Conservation (phyloP, 2,113 vertebrate genomes). For the Nettapus auritus region DNA sequence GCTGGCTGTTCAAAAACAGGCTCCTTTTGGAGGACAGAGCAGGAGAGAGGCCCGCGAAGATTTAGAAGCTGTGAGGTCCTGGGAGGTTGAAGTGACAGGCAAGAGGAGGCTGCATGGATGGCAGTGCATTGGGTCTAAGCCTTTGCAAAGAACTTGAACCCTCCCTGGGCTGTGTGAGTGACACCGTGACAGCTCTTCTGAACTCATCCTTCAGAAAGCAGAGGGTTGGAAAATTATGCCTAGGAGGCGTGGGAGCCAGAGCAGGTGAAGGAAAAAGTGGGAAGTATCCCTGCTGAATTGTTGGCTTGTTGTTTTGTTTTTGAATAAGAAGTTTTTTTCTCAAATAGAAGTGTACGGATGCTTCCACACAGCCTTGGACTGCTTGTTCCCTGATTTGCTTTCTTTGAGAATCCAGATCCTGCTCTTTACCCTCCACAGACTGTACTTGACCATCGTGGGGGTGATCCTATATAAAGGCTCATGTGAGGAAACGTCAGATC, state of each 20-base stretch:
- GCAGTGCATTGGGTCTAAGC: neutral
- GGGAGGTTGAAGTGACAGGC: neutral
- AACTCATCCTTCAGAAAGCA: neutral
- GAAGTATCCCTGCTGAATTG: neutral
- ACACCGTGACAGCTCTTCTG: neutral
- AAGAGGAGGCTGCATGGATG: neutral
- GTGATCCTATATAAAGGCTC: neutral
- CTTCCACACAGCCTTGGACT: neutral
- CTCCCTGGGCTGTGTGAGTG: neutral
- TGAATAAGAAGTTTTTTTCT: neutral
- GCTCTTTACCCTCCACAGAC: neutral
- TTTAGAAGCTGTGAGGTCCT: neutral
- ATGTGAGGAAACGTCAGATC: slow-evolving; percentile 12
- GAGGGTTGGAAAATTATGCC: neutral
- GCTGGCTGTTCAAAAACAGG: neutral
- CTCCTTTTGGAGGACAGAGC: neutral
- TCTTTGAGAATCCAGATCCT: neutral
- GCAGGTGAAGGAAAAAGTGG: neutral
- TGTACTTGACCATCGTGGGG: neutral
- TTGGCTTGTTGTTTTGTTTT: neutral
- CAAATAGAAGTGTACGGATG: neutral
- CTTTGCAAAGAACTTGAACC: neutral
- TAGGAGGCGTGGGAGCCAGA: neutral
- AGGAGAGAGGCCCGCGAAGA: rapidly evolving
- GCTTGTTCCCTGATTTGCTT: neutral